Conservation (phyloP, 92 coral and sea anemone genomes). For the Epizoanthus rinbou region DNA sequence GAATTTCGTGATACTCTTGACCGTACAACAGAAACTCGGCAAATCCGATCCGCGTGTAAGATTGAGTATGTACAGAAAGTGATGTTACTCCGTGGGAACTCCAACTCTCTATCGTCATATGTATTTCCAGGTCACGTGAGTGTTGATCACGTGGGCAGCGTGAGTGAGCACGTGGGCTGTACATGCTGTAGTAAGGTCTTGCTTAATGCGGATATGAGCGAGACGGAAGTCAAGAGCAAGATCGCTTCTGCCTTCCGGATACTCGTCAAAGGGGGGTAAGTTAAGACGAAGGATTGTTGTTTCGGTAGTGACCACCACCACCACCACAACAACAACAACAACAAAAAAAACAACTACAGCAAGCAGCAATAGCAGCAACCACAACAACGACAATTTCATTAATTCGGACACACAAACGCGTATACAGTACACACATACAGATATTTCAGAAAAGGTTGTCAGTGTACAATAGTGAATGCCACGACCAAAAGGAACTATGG, state of each 20-base stretch:
- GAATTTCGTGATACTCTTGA: neutral
- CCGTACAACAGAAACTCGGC: too few species aligned
- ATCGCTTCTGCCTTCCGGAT: constrained; percentile 15
- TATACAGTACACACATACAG: too few species aligned
- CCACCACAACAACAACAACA: too few species aligned
- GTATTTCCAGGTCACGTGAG: constrained; percentile 12
- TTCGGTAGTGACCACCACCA: too few species aligned
- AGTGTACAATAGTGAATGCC: too few species aligned
- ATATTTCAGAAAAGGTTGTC: too few species aligned
- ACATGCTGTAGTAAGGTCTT: constrained; percentile 11
- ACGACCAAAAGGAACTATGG: too few species aligned
- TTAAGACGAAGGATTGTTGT: neutral
- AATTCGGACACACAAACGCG: too few species aligned
- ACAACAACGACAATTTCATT: too few species aligned
- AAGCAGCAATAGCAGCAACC: too few species aligned
- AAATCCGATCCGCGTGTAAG: neutral
- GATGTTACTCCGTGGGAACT: neutral
- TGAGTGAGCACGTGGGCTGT: neutral
- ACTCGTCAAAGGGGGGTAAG: constrained; percentile 24
- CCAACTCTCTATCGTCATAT: neutral
- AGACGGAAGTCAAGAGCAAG: constrained; percentile 15
- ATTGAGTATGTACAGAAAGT: constrained; percentile 23
- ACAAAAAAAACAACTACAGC: too few species aligned
- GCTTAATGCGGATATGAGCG: constrained; percentile 23
- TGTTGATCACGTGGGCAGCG: neutral